Percentiles rank a stretch among this genome's conserved stretches.
These are phyloP conservation scores for Leptopilina myrica DNA, from an alignment of 2,888 invertebrate species.

Conservation along the genomic window DNA sequence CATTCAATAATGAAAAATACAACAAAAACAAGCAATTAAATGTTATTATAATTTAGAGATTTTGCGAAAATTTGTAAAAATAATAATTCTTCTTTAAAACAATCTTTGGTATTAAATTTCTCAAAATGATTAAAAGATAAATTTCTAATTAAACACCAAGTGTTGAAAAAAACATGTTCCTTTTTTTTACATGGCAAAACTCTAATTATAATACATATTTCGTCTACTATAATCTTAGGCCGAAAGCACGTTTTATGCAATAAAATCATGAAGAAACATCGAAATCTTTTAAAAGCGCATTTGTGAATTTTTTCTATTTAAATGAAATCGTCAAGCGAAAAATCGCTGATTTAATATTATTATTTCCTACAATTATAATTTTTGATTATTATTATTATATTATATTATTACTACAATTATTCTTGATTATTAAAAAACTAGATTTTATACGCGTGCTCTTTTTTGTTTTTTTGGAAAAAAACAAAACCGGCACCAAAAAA, in stretches of 20 bases:
- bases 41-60: not conserved
- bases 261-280: conserved; percentile 24
- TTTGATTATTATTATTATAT: conserved; percentile 39
- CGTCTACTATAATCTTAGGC: conserved; percentile 4
- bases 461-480: conserved; percentile 58
- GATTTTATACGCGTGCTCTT: conserved; percentile 69
- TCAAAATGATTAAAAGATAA: too few relatives aligned
- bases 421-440: conserved; percentile 54
- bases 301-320: conserved; percentile 8
- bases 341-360: not conserved
- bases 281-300: conserved; percentile 10
- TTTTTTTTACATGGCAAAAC: not conserved
- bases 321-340: not conserved
- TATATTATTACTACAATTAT: not conserved
- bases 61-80: not conserved
- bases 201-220: conserved; percentile 9
- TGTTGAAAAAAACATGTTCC: too few relatives aligned
- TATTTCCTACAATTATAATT: not conserved
- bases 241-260: conserved; percentile 30
- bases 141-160: too few relatives aligned
- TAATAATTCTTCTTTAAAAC: too few relatives aligned
- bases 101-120: too few relatives aligned
- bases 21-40: not conserved
- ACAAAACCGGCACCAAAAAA: conserved; percentile 30
- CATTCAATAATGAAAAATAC: too few relatives aligned